phyloP scores from a whole-genome alignment of 2,113 vertebrate genomes.

The Pygoscelis antarcticus region DNA sequence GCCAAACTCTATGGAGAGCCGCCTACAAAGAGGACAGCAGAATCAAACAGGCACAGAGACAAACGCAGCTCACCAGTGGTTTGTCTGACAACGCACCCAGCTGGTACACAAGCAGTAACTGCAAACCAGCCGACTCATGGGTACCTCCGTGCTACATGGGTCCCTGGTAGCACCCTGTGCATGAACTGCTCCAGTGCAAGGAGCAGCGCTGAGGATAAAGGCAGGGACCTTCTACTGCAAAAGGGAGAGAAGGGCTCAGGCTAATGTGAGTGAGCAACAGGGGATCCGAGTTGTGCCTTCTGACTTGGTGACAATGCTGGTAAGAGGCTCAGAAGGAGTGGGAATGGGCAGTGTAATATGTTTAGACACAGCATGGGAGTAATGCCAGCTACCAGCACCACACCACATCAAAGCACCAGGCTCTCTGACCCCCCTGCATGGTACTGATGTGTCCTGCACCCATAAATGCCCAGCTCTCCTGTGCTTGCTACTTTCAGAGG shows the following conservation, averaged over 20 bases:
- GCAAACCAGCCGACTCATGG: background rate
- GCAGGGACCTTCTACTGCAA: background rate
- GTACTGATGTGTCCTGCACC: no score
- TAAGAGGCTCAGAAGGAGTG: background rate
- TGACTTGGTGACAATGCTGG: background rate
- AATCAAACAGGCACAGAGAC: background rate
- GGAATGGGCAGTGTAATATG: background rate
- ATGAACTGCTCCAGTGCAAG: background rate
- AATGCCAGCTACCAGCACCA: background rate
- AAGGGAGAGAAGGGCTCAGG: background rate
- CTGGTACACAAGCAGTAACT: background rate
- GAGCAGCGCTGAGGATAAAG: background rate
- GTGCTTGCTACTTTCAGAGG: background rate
- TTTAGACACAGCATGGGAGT: background rate
- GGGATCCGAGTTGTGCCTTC: background rate
- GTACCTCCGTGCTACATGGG: background rate
- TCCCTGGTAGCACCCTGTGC: background rate
- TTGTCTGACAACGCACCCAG: background rate
- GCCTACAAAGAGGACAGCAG: background rate
- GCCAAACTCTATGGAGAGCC: background rate
- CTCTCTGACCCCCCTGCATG: background rate
- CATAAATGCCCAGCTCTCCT: background rate
- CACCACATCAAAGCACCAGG: background rate
- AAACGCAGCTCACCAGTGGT: background rate
- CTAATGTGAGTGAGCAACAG: background rate